phyloP scores from a whole-genome alignment of 2,797 vertebrate species.

The Acropternis orthonyx region DNA sequence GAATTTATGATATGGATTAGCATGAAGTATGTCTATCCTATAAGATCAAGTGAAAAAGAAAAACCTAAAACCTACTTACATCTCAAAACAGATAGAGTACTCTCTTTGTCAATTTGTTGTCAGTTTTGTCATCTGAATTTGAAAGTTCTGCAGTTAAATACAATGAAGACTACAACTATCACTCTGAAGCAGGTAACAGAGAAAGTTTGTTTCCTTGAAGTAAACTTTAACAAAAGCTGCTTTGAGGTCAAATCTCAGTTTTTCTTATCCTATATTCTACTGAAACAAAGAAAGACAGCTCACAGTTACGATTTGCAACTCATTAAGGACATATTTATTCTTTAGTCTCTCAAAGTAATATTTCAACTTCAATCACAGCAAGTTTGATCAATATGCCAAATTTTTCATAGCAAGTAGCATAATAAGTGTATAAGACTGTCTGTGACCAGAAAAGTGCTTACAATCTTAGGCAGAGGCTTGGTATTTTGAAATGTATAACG shows the following conservation, averaged over 20 bases:
- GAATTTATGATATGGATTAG: slow-evolving; percentile 44
- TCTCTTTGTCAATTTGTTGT: background rate
- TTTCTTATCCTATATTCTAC: background rate
- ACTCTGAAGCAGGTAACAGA: slow-evolving; percentile 13
- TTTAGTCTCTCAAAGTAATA: background rate
- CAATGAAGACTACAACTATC: background rate
- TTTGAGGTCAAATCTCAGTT: background rate
- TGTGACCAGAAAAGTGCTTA: background rate
- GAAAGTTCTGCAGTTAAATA: slow-evolving; percentile 10
- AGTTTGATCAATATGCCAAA: background rate
- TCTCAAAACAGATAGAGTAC: slow-evolving; percentile 7
- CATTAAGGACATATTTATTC: background rate
- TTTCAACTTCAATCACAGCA: background rate
- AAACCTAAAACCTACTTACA: background rate
- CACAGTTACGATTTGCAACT: background rate
- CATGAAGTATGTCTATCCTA: background rate
- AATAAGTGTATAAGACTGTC: background rate
- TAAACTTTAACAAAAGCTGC: background rate
- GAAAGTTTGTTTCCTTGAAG: slow-evolving; percentile 27
- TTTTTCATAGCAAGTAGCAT: background rate
- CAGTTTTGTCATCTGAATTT: slow-evolving; percentile 31
- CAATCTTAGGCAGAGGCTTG: background rate
- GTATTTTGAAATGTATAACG: background rate
- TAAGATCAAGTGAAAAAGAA: background rate
- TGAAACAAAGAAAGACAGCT: background rate